Percentiles rank a stretch among this genome's conserved stretches.
phyloP scores from a whole-genome alignment of 2,113 vertebrate species.

The Polypterus senegalus region DNA sequence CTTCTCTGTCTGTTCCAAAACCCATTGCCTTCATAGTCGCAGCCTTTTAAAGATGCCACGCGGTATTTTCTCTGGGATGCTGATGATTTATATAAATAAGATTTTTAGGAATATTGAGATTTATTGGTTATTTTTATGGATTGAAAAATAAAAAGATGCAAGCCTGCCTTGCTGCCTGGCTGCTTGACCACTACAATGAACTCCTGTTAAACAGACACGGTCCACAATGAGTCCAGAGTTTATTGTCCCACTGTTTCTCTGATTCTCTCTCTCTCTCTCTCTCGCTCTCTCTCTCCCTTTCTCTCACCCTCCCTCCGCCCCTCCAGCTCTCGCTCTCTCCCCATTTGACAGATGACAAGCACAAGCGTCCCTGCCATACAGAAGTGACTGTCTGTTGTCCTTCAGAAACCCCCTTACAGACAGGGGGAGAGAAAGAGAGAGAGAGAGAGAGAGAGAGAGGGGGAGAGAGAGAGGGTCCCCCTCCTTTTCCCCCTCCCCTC shows the following conservation, averaged over 20 bases:
- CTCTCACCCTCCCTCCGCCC: constrained; percentile 31
- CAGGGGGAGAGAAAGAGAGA: constrained; percentile 31
- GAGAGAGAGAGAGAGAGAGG: constrained; percentile 22
- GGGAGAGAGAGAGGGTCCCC: constrained; percentile 14
- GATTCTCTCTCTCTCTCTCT: neutral
- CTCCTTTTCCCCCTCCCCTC: constrained; percentile 41
- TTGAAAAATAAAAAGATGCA: neutral
- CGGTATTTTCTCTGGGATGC: too few species aligned
- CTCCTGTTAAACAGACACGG: neutral
- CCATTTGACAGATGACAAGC: constrained; percentile 34
- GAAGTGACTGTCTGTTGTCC: constrained; percentile 49
- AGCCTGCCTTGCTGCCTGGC: neutral
- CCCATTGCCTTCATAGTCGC: too few species aligned
- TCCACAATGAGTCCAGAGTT: too few species aligned
- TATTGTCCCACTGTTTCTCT: neutral
- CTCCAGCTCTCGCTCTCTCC: constrained; percentile 32
- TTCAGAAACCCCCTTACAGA: constrained; percentile 35
- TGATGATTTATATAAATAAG: too few species aligned
- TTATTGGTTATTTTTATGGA: neutral
- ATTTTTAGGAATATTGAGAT: too few species aligned
- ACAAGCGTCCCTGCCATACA: constrained; percentile 21
- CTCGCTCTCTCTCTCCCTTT: constrained; percentile 12
- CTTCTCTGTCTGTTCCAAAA: neutral
- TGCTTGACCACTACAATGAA: neutral
- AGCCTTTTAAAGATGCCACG: too few species aligned